Percentiles rank a stretch among this genome's conserved stretches.
Evolutionary conservation across 1,140 invertebrate species (phyloP).

Genomic region (Vanessa atalanta): DNA sequence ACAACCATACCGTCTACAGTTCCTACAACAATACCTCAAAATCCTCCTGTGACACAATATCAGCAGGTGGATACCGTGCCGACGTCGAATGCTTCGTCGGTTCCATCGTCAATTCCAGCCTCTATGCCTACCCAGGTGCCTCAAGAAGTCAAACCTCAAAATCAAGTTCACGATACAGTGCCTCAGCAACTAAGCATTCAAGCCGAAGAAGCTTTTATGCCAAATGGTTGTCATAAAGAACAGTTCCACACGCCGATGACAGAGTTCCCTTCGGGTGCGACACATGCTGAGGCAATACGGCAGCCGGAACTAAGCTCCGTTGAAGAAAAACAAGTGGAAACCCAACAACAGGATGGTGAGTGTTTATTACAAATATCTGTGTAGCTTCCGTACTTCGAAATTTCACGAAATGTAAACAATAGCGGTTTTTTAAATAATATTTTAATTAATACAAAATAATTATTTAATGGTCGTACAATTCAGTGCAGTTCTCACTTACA

Average conservation of each 20-base stretch:
- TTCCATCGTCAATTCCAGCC: slow-evolving; percentile 33
- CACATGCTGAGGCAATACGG: slow-evolving; percentile 52
- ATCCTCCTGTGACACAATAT: slow-evolving; percentile 40
- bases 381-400: too few relatives aligned
- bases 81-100: slow-evolving; percentile 36
- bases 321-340: slow-evolving; percentile 61
- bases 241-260: slow-evolving; percentile 72
- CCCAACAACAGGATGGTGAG: slow-evolving; percentile 62
- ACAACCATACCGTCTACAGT: slow-evolving; percentile 46
- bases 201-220: slow-evolving; percentile 49
- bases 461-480: too few relatives aligned
- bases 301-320: slow-evolving; percentile 65
- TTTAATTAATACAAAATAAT: too few relatives aligned
- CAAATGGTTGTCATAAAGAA: slow-evolving; percentile 58
- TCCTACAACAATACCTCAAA: slow-evolving; percentile 47
- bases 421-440: too few relatives aligned
- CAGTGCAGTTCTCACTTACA: too few relatives aligned
- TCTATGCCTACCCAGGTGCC: slow-evolving; percentile 21
- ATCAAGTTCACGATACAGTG: slow-evolving; percentile 43
- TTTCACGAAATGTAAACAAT: too few relatives aligned
- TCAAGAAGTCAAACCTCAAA: slow-evolving; percentile 25
- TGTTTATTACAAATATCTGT: background rate
- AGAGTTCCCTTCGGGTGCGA: slow-evolving; percentile 59
- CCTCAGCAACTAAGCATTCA: slow-evolving; percentile 62
- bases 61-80: slow-evolving; percentile 41